Conservation (phyloP, 2,797 vertebrate species). For the Xyrichtys novacula region DNA sequence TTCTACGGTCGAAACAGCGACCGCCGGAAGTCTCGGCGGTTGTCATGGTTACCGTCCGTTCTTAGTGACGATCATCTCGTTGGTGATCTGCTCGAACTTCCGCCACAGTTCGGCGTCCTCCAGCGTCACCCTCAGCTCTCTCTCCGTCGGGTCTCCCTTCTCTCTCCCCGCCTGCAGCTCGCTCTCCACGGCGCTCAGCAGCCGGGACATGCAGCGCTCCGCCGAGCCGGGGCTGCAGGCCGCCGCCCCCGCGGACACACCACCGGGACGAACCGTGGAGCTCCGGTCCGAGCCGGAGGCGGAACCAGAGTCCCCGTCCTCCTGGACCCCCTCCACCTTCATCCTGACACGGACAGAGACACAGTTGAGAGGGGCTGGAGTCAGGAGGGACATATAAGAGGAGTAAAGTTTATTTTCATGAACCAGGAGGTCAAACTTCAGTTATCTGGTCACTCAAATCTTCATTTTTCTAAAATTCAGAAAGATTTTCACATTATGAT, state of each 20-base stretch:
- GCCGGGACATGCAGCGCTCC: constrained; percentile 84
- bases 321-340: constrained; percentile 82
- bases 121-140: constrained; percentile 90
- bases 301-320: constrained; percentile 32
- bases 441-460: no score
- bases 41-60: constrained; percentile 87
- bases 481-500: no score
- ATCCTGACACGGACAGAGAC: constrained; percentile 59
- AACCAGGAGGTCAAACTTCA: no score
- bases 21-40: not conserved
- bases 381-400: no score
- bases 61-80: constrained; percentile 99
- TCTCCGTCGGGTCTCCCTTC: constrained; percentile 96
- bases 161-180: constrained; percentile 93
- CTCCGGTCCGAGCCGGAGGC: constrained; percentile 12
- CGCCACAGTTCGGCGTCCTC: constrained; percentile 95
- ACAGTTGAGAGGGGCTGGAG: no score
- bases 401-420: no score
- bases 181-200: constrained; percentile 93
- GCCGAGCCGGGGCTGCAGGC: constrained; percentile 21
- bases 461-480: no score
- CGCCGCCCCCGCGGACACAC: not conserved
- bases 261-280: not conserved
- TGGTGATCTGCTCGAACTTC: constrained; percentile 94
- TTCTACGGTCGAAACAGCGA: no score